Conservation (phyloP, 1,140 invertebrate species). For the Tetramorium parvispinum region DNA sequence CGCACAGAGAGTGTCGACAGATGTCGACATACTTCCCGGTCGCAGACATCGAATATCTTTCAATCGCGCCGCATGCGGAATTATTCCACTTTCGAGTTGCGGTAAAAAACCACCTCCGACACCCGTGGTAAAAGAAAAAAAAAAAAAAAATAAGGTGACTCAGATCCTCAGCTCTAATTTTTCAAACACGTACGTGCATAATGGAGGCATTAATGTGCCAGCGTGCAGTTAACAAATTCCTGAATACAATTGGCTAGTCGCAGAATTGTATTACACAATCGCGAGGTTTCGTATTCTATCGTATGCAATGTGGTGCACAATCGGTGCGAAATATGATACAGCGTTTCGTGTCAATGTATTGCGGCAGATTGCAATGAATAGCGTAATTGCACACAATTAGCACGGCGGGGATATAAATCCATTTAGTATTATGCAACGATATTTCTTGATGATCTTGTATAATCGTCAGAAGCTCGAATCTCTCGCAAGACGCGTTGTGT, state of each 20-base stretch:
- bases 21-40: slow-evolving; percentile 51
- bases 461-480: neutral
- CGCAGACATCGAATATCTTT: slow-evolving; percentile 38
- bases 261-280: slow-evolving; percentile 48
- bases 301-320: neutral
- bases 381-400: slow-evolving; percentile 43
- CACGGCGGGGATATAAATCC: neutral
- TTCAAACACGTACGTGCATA: neutral
- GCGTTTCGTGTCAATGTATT: slow-evolving; percentile 23
- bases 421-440: slow-evolving; percentile 23
- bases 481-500: neutral
- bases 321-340: slow-evolving; percentile 27
- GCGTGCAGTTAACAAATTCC: slow-evolving; percentile 12
- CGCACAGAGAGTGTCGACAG: slow-evolving; percentile 26
- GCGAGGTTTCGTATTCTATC: neutral
- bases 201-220: neutral
- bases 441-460: slow-evolving; percentile 39
- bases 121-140: neutral
- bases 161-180: neutral
- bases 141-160: neutral
- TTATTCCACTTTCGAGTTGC: slow-evolving; percentile 48
- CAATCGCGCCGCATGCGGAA: slow-evolving; percentile 7
- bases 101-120: slow-evolving; percentile 3
- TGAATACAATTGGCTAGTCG: slow-evolving; percentile 25
- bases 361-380: slow-evolving; percentile 20